phyloP scores from a whole-genome alignment of 1,140 invertebrate genomes.

The Zeugodacus cucurbitae region DNA sequence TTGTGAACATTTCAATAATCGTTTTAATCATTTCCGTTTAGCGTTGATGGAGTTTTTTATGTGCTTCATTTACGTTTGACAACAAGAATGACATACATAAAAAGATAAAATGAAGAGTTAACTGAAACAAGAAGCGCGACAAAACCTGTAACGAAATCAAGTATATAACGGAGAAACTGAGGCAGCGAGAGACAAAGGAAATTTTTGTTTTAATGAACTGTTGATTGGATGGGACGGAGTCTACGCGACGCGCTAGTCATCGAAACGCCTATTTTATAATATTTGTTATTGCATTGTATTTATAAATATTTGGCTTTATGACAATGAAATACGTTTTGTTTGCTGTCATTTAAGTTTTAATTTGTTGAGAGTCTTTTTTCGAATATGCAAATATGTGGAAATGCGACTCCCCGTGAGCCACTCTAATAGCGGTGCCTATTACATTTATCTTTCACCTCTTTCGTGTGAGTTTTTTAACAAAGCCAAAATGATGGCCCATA shows the following conservation, averaged over 20 bases:
- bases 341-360: not conserved
- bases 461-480: not conserved
- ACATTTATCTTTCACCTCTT: not conserved
- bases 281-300: not conserved
- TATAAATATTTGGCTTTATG: not conserved
- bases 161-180: not conserved
- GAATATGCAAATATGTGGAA: conserved; percentile 1
- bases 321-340: not conserved
- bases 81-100: not conserved
- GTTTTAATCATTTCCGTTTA: conserved; percentile 30
- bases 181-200: not conserved
- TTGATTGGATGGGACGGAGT: not conserved
- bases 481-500: not conserved
- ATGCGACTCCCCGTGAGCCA: not conserved
- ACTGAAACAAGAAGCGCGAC: not conserved
- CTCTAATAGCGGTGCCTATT: not conserved
- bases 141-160: not conserved
- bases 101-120: not conserved
- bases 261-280: not conserved
- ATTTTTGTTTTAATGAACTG: not conserved
- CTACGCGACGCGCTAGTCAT: not conserved
- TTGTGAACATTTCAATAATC: conserved; percentile 12
- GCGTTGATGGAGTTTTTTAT: not conserved
- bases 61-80: not conserved
- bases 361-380: not conserved